Evolutionary conservation across 2,113 vertebrate genomes (phyloP), one percentile per base, ranked within the genome.

Genomic region (Abramis brama): DNA sequence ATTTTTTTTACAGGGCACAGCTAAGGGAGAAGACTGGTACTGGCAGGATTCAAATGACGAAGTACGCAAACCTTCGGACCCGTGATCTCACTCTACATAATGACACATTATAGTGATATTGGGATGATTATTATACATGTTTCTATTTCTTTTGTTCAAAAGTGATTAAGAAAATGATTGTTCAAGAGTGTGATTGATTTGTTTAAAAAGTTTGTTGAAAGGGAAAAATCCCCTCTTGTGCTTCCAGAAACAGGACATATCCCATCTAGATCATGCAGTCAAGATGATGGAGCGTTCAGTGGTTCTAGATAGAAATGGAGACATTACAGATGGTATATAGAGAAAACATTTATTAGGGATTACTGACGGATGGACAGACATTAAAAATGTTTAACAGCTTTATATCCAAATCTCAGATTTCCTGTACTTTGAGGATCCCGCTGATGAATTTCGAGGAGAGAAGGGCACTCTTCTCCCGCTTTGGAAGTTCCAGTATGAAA

Each of bases 251-350:
- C 95, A 97, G 88, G 95, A 96, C 81, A 88, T 97, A 90, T 93
- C 80, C 89, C 97, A 95, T 90, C 90, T 98, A 23, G 55, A 86
- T n/a, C 96, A 92, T 82, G 93, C 91, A 59, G 89, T 92, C 84
- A 97, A 97, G 92, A 96, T 98, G 33, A 82, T 97, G 0, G 98
- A 99, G 90, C 94, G 97, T 66, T 97, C 97, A 95, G 95, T 98
- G 90, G 96, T 95, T 90, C 97, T 97, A 92, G 99, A 99, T 87
- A 94, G 87, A 0, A 97, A 95, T 84, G 96, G 96, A 91, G 97
- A 97, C 70, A 92, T 98, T 83, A 94, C 95, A 87, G 96, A 97
- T 95, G 97, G 98, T 97, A 93, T 5, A 27, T 17, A 23, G 10
- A 2, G 64, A 13, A 45, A 64, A 47, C 10, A 47, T 64, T 3